A percentile compares a stretch with the other conserved stretches of the same genome.
Conservation (phyloP, 2,113 vertebrate genomes). For the Paramormyrops kingsleyae region DNA sequence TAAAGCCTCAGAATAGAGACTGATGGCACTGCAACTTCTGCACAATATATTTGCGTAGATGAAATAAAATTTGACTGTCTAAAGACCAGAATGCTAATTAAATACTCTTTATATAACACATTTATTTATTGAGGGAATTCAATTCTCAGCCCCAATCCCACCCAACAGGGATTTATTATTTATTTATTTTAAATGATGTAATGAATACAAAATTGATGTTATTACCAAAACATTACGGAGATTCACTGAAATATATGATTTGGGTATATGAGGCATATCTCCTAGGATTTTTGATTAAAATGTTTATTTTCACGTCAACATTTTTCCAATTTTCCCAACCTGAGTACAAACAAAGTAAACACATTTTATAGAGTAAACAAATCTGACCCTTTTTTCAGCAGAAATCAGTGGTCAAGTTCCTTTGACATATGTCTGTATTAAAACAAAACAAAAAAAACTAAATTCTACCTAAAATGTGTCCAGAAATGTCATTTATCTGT, state of each 20-base stretch:
- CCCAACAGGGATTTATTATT: neutral
- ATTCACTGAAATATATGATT: neutral
- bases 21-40: neutral
- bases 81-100: neutral
- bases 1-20: neutral
- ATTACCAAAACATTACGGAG: neutral
- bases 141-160: neutral
- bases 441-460: neutral
- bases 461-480: neutral
- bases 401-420: neutral
- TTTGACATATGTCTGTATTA: neutral
- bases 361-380: neutral
- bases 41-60: neutral
- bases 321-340: neutral
- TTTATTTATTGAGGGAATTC: neutral
- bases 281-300: neutral
- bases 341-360: neutral
- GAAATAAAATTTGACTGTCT: neutral
- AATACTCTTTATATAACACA: neutral
- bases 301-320: neutral
- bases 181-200: neutral
- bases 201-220: neutral
- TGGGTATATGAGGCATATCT: neutral
- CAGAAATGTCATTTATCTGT: neutral
- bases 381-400: neutral